These are phyloP conservation scores for Auanema freiburgensis DNA, from an alignment of 2,888 invertebrate genomes.

Conservation along the genomic window DNA sequence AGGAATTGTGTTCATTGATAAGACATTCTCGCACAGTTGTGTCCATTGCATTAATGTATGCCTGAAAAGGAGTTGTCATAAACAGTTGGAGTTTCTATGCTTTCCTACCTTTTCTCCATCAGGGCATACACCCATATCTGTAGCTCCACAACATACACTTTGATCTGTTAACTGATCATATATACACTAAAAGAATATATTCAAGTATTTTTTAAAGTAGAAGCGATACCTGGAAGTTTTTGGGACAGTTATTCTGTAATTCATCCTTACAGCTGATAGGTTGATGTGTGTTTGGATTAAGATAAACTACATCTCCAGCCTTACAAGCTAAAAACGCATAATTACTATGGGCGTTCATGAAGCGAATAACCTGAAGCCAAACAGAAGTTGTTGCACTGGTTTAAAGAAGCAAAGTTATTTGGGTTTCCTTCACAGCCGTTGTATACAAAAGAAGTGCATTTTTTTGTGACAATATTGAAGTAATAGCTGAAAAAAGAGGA, in stretches of 20 bases:
- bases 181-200: conserved; percentile 28
- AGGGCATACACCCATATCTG: conserved; percentile 53
- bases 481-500: conserved; percentile 9
- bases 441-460: conserved; percentile 55
- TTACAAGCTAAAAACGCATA: conserved; percentile 32
- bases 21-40: conserved; percentile 49
- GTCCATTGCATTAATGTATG: conserved; percentile 56
- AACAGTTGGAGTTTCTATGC: background rate
- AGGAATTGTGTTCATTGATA: conserved; percentile 50
- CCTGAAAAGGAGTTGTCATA: conserved; percentile 16
- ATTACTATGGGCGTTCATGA: background rate
- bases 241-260: conserved; percentile 52
- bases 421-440: conserved; percentile 58
- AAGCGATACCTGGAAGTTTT: conserved; percentile 45
- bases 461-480: conserved; percentile 59
- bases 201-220: too few relatives aligned
- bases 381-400: conserved; percentile 54
- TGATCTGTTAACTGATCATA: conserved; percentile 44
- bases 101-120: conserved; percentile 46
- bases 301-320: conserved; percentile 53
- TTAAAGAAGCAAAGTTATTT: conserved; percentile 53
- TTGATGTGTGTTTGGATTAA: conserved; percentile 51
- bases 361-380: conserved; percentile 19
- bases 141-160: conserved; percentile 56
- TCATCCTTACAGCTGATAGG: conserved; percentile 51